phyloP scores from a whole-genome alignment of 2,888 invertebrate genomes.

The Apotomis capreana region DNA sequence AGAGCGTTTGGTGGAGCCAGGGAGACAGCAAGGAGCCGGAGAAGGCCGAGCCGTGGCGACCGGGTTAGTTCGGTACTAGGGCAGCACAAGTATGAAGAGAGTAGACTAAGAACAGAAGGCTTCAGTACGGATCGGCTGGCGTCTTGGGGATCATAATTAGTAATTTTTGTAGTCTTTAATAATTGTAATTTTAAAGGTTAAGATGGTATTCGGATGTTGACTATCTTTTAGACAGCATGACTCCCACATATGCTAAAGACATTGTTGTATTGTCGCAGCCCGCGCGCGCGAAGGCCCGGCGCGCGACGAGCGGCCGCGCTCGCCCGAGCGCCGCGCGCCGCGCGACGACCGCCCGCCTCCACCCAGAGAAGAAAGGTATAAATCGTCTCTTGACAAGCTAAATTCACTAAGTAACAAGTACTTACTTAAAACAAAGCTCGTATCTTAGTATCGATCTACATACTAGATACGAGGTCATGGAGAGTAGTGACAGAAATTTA shows the following conservation, averaged over 20 bases:
- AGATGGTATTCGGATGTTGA: too few relatives aligned
- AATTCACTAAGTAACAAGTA: too few relatives aligned
- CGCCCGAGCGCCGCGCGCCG: slow-evolving; percentile 27
- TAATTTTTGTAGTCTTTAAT: too few relatives aligned
- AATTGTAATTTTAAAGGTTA: too few relatives aligned
- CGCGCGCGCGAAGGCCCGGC: slow-evolving; percentile 16
- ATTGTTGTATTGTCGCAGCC: slow-evolving; percentile 17
- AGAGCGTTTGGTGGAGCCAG: slow-evolving; percentile 49
- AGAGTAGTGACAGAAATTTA: too few relatives aligned
- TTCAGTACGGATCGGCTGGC: too few relatives aligned
- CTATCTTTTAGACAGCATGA: too few relatives aligned
- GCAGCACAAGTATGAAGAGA: background rate
- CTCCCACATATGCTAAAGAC: too few relatives aligned
- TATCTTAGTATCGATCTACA: too few relatives aligned
- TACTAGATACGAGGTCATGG: too few relatives aligned
- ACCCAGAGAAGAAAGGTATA: slow-evolving; percentile 48
- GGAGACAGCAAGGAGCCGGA: slow-evolving; percentile 53
- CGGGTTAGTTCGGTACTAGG: slow-evolving; percentile 54
- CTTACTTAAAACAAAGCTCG: too few relatives aligned
- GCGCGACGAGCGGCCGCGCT: slow-evolving; percentile 34
- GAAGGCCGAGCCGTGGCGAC: slow-evolving; percentile 63
- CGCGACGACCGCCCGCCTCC: slow-evolving; percentile 58
- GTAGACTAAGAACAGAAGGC: background rate
- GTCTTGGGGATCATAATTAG: slow-evolving; percentile 9
- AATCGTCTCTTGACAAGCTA: too few relatives aligned